phyloP scores from a whole-genome alignment of 2,797 vertebrate species.

The Hemitrygon akajei region DNA sequence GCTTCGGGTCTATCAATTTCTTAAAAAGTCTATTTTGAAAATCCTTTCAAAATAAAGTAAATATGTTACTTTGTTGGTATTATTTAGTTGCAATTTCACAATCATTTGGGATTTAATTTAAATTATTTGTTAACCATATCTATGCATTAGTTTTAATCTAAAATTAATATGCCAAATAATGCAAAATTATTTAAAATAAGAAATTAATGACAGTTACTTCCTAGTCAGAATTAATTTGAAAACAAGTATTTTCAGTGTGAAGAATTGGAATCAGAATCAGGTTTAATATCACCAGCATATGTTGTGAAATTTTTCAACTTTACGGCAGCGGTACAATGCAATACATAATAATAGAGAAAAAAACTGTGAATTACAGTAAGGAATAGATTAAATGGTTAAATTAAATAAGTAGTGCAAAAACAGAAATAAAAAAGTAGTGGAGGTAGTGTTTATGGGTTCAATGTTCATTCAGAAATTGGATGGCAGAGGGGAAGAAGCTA shows the following conservation, averaged over 20 bases:
- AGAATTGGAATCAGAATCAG: not conserved
- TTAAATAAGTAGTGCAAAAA: too few relatives aligned
- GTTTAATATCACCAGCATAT: too few relatives aligned
- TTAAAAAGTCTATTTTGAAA: constrained; percentile 27
- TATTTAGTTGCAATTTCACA: not conserved
- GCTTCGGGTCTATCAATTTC: not conserved
- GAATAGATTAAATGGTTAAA: too few relatives aligned
- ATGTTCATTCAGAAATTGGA: too few relatives aligned
- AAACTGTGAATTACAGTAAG: too few relatives aligned
- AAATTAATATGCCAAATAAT: not conserved
- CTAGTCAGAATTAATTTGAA: not conserved
- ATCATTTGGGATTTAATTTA: not conserved
- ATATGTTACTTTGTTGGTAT: not conserved
- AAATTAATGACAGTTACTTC: not conserved
- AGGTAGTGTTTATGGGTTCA: too few relatives aligned
- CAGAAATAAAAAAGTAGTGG: too few relatives aligned
- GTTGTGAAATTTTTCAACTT: too few relatives aligned
- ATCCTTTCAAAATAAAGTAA: not conserved
- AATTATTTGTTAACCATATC: not conserved
- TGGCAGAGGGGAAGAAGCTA: too few relatives aligned
- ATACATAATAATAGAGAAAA: too few relatives aligned
- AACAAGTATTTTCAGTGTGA: not conserved
- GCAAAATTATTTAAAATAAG: not conserved
- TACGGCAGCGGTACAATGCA: too few relatives aligned
- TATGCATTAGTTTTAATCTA: not conserved